A percentile compares a stretch with the other conserved stretches of the same genome.
Evolutionary conservation across 2,113 vertebrate genomes (phyloP).

Genomic region (Oryzias melastigma): DNA sequence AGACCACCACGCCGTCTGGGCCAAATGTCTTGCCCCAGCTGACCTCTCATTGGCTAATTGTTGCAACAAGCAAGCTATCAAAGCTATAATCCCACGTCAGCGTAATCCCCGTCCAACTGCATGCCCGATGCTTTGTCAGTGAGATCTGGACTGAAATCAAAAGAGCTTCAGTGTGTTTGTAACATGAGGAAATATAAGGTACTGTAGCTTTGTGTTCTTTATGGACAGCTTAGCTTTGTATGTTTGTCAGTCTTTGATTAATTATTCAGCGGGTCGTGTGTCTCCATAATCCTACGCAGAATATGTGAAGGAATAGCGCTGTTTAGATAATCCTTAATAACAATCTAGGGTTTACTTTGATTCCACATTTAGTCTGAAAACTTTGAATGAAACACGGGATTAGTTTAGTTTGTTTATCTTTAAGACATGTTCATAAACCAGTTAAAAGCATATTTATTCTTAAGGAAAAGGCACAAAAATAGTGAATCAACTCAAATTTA

Average conservation of each 20-base stretch:
- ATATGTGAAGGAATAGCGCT: neutral
- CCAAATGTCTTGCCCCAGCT: slow-evolving; percentile 39
- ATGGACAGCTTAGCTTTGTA: neutral
- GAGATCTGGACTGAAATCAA: slow-evolving; percentile 29
- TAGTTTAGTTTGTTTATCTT: too few species aligned
- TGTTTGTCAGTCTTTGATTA: slow-evolving; percentile 19
- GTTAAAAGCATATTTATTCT: too few species aligned
- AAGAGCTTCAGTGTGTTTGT: slow-evolving; percentile 24
- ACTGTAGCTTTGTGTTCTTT: slow-evolving; percentile 24
- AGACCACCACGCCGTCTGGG: slow-evolving; percentile 42
- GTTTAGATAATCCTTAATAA: neutral
- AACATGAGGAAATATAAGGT: slow-evolving; percentile 63
- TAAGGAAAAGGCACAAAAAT: too few species aligned
- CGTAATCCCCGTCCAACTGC: slow-evolving; percentile 62
- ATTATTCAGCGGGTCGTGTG: neutral
- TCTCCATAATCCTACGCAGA: neutral
- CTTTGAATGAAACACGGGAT: too few species aligned
- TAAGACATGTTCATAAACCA: too few species aligned
- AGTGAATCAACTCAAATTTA: too few species aligned
- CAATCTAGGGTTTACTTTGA: too few species aligned
- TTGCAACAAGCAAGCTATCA: slow-evolving; percentile 55
- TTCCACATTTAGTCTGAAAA: too few species aligned
- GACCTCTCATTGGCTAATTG: slow-evolving; percentile 64
- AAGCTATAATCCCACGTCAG: slow-evolving; percentile 61
- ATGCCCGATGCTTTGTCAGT: slow-evolving; percentile 40